phyloP scores from a whole-genome alignment of 1,140 invertebrate genomes.

The Ooceraea biroi region DNA sequence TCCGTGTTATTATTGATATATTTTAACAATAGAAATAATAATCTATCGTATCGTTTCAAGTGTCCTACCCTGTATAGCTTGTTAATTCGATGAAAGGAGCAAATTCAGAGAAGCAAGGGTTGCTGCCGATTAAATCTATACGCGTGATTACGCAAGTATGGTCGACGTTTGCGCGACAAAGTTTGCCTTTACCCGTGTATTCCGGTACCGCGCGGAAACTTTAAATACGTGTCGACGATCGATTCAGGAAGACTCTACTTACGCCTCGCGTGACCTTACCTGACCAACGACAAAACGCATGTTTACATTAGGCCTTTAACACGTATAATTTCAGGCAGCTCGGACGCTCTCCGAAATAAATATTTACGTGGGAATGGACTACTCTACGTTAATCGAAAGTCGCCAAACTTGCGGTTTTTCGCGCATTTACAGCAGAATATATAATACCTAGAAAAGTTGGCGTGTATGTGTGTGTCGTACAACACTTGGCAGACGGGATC shows the following conservation, averaged over 20 bases:
- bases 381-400: no score
- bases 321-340: constrained; percentile 4
- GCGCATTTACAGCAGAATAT: not conserved
- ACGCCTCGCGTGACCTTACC: constrained; percentile 11
- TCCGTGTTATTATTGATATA: no score
- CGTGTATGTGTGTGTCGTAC: not conserved
- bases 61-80: no score
- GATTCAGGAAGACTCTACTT: constrained; percentile 17
- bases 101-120: not conserved
- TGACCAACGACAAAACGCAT: constrained; percentile 3
- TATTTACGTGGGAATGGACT: no score
- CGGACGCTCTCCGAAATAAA: no score
- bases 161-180: constrained; percentile 14
- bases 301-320: not conserved
- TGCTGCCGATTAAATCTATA: constrained; percentile 1
- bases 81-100: not conserved
- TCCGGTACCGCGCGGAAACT: not conserved
- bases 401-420: not conserved
- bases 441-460: not conserved
- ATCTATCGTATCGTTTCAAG: no score
- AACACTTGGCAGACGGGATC: constrained; percentile 4
- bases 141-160: not conserved
- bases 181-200: constrained; percentile 24
- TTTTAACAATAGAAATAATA: not conserved
- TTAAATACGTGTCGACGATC: constrained; percentile 16